Conservation (phyloP, 1,140 invertebrate genomes). For the Eumaeus atala region DNA sequence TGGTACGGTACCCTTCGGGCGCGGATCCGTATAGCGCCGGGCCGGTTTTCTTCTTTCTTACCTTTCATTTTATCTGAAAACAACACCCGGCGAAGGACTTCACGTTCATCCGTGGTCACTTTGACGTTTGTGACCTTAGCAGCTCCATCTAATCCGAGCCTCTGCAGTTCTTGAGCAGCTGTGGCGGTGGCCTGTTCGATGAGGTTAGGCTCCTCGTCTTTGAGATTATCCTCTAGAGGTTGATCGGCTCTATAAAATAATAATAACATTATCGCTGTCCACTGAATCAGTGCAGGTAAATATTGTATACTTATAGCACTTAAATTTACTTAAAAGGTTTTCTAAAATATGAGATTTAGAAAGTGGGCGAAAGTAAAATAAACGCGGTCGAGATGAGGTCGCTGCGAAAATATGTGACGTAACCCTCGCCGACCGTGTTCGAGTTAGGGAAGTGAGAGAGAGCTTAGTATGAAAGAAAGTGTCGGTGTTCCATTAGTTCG, state of each 20-base stretch:
- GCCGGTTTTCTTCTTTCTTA: slow-evolving; percentile 25
- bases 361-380: no score
- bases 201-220: slow-evolving; percentile 55
- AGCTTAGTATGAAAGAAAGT: no score
- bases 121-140: slow-evolving; percentile 83
- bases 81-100: slow-evolving; percentile 67
- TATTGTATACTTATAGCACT: no score
- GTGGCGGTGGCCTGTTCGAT: slow-evolving; percentile 76
- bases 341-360: no score
- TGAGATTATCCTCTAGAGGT: slow-evolving; percentile 46
- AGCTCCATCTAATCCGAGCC: slow-evolving; percentile 78
- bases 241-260: slow-evolving; percentile 45
- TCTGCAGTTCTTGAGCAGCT: slow-evolving; percentile 76
- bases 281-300: no score
- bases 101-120: slow-evolving; percentile 82
- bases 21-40: no score
- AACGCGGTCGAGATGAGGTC: no score
- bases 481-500: no score
- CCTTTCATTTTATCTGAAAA: slow-evolving; percentile 48
- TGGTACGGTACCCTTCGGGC: background rate
- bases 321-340: no score
- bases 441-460: no score
- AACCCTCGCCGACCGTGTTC: no score
- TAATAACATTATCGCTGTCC: background rate
- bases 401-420: no score